Evolutionary conservation across 2,113 vertebrate genomes (phyloP).

Genomic region (Haemorhous mexicanus): DNA sequence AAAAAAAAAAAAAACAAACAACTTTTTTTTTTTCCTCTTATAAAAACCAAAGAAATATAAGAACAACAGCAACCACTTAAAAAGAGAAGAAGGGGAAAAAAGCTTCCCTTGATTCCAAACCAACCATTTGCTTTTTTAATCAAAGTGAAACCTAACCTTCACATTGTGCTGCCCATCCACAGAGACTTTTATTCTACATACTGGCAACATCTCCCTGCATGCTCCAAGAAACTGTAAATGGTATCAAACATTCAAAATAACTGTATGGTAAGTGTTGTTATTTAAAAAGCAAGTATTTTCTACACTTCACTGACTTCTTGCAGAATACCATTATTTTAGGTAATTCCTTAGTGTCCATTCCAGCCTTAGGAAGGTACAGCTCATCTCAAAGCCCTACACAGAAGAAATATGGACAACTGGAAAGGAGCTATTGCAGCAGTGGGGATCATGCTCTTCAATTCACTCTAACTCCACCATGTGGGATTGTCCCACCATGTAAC

Average conservation of each 20-base stretch:
- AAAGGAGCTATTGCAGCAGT: neutral
- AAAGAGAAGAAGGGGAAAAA: neutral
- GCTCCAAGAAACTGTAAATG: neutral
- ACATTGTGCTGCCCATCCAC: neutral
- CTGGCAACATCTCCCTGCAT: neutral
- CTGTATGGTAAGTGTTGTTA: neutral
- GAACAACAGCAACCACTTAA: neutral
- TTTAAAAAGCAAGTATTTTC: neutral
- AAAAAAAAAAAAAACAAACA: neutral
- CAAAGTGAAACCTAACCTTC: neutral
- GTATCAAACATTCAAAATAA: neutral
- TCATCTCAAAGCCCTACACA: neutral
- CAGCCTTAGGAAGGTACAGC: neutral
- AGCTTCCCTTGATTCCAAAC: neutral
- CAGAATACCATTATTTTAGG: neutral
- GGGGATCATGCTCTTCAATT: neutral
- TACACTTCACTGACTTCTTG: neutral
- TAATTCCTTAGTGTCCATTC: neutral
- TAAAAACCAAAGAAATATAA: neutral
- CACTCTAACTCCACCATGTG: neutral
- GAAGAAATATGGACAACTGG: accelerated
- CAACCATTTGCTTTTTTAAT: neutral
- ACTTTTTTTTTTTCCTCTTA: neutral
- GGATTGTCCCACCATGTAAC: accelerated
- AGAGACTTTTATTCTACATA: neutral